Conservation (phyloP, 1,140 invertebrate species). For the Drosophila guanche region DNA sequence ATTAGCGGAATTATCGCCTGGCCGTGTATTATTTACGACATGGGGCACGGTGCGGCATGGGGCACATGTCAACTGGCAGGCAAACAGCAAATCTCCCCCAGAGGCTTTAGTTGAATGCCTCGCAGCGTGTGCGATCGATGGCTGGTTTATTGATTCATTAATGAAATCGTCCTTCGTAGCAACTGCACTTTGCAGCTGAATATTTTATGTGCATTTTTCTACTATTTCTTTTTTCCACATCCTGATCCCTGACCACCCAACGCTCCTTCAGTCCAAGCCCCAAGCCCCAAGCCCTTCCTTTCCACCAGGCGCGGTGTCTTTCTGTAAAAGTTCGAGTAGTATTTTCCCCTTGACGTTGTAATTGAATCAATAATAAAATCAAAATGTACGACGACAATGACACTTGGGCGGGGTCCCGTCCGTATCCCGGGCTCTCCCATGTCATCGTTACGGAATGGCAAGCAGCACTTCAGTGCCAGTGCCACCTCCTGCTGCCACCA, state of each 20-base stretch:
- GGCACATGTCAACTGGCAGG: conserved; percentile 57
- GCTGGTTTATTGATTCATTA: conserved; percentile 26
- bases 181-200: conserved; percentile 9
- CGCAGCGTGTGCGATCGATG: neutral
- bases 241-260: conserved; percentile 13
- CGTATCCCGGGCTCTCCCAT: conserved; percentile 8
- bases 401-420: conserved; percentile 22
- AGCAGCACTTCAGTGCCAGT: conserved; percentile 25
- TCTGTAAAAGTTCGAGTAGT: neutral
- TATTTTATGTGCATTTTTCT: conserved; percentile 15
- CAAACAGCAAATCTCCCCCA: neutral
- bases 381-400: conserved; percentile 57
- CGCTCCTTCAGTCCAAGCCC: too few species aligned
- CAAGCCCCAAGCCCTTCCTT: conserved; percentile 7
- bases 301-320: neutral
- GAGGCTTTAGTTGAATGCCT: too few species aligned
- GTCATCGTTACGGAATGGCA: conserved; percentile 43
- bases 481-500: conserved; percentile 10
- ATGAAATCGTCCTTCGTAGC: conserved; percentile 13
- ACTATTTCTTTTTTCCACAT: too few species aligned
- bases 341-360: conserved; percentile 63
- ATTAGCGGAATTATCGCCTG: conserved; percentile 68
- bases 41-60: conserved; percentile 25
- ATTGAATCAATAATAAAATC: conserved; percentile 79
- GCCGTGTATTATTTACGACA: conserved; percentile 26